Conservation (phyloP, 2,888 invertebrate genomes). For the Teinopalpus imperialis region DNA sequence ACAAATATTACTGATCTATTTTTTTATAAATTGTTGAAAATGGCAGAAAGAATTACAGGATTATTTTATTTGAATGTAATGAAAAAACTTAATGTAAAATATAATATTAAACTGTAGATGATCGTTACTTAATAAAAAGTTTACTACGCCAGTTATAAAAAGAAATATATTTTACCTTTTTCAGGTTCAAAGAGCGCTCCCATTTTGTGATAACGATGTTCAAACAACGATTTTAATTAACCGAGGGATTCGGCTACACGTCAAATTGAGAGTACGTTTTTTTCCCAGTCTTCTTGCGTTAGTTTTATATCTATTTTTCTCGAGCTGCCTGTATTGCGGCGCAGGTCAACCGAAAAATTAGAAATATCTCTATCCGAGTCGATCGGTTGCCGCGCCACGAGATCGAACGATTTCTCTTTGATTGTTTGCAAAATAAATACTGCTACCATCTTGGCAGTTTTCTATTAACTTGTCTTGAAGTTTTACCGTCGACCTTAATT, state of each 20-base stretch:
- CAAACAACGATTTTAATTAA: slow-evolving; percentile 56
- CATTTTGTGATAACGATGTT: slow-evolving; percentile 48
- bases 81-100: slow-evolving; percentile 34
- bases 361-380: slow-evolving; percentile 66
- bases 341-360: slow-evolving; percentile 72
- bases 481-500: neutral
- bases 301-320: slow-evolving; percentile 59
- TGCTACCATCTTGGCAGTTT: slow-evolving; percentile 23
- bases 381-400: slow-evolving; percentile 47
- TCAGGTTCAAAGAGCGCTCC: slow-evolving; percentile 28
- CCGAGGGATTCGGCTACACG: slow-evolving; percentile 43
- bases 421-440: slow-evolving; percentile 31
- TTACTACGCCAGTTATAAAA: slow-evolving; percentile 15
- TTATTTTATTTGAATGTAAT: no score
- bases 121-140: slow-evolving; percentile 13
- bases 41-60: no score
- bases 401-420: slow-evolving; percentile 34
- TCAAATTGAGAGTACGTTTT: slow-evolving; percentile 44
- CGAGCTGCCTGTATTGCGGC: slow-evolving; percentile 50
- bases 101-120: slow-evolving; percentile 8
- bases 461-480: slow-evolving; percentile 24
- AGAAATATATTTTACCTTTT: slow-evolving; percentile 28
- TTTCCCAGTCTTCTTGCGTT: slow-evolving; percentile 59
- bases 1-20: no score
- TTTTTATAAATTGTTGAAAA: no score